Evolutionary conservation across 2,888 invertebrate species (phyloP).

Genomic region (Aricia artaxerxes): DNA sequence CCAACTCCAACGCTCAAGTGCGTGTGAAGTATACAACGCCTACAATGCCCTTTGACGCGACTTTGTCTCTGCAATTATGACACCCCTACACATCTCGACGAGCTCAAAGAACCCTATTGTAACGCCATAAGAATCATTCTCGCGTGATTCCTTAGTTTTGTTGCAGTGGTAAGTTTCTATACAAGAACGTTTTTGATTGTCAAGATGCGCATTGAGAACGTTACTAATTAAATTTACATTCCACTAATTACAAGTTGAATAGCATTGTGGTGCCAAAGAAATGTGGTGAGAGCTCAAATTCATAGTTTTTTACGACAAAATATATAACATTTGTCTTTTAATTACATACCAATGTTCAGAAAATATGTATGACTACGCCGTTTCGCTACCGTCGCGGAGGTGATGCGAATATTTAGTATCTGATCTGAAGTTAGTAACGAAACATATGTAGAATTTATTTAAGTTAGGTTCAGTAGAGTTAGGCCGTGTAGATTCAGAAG

Average conservation of each 20-base stretch:
- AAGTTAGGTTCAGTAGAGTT: no score
- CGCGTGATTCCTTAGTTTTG: neutral
- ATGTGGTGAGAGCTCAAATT: neutral
- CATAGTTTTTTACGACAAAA: neutral
- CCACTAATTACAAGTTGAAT: constrained; percentile 4
- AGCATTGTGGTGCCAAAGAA: constrained; percentile 2
- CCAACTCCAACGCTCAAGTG: constrained; percentile 73
- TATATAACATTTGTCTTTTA: neutral
- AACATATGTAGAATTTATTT: no score
- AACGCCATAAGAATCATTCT: constrained; percentile 34
- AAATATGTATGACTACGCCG: no score
- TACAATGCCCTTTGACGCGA: constrained; percentile 73
- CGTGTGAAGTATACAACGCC: constrained; percentile 65
- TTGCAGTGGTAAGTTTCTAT: constrained; percentile 35
- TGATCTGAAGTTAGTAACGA: no score
- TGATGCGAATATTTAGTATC: no score
- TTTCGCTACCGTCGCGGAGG: no score
- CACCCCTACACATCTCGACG: constrained; percentile 67
- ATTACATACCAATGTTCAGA: neutral
- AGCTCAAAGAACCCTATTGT: constrained; percentile 44
- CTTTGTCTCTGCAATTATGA: constrained; percentile 79
- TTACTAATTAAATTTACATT: constrained; percentile 34
- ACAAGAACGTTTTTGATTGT: constrained; percentile 51
- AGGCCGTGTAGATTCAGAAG: no score
- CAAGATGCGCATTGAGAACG: constrained; percentile 41